Conservation (phyloP, 2,113 vertebrate genomes). For the Vidua chalybeata region DNA sequence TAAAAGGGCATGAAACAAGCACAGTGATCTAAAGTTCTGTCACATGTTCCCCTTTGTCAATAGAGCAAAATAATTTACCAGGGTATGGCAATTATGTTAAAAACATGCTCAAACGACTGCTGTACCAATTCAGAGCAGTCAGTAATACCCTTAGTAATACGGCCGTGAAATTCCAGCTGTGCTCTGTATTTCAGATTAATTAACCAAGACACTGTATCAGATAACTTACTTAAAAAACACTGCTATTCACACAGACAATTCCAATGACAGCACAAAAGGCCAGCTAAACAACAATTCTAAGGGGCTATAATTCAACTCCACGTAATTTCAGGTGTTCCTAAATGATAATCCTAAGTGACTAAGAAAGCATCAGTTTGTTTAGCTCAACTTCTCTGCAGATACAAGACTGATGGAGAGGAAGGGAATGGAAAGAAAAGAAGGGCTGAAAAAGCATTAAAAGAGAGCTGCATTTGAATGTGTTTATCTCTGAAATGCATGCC, state of each 20-base stretch:
- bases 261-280: background rate
- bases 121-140: background rate
- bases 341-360: background rate
- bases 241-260: background rate
- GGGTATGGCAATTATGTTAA: background rate
- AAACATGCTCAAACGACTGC: background rate
- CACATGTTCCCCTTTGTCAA: background rate
- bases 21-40: background rate
- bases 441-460: background rate
- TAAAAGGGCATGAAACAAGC: background rate
- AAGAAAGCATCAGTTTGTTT: background rate
- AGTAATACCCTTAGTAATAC: background rate
- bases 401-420: background rate
- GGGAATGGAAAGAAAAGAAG: background rate
- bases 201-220: background rate
- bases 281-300: background rate
- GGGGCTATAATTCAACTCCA: background rate
- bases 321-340: background rate
- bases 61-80: background rate
- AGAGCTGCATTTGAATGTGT: background rate
- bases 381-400: background rate
- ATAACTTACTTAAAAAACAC: background rate
- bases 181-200: background rate
- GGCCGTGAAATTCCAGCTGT: background rate
- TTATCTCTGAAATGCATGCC: background rate